Base-by-base conservation (phyloP, 2,797 vertebrate genomes). In the Chloroceryle amazona region DNA sequence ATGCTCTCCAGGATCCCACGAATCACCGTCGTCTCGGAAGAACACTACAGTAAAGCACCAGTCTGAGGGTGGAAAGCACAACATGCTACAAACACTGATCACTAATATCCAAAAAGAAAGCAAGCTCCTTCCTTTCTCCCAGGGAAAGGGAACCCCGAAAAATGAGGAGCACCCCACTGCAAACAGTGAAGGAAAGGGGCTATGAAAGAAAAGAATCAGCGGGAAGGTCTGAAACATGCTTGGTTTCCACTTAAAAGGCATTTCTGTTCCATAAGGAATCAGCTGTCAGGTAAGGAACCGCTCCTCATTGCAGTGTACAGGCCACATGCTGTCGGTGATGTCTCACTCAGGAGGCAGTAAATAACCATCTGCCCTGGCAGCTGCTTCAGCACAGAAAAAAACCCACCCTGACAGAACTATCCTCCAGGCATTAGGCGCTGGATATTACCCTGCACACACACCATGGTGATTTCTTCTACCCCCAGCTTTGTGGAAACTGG, bases 261-360 rank as follows among this genome's bases (percentile, higher is more conserved):
- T 76, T 76, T 81, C 47, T 76, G 23, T 86, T 61, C 55, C 66
- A 28, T 39, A 75, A 33, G 20, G 29, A 68, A 57, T 86, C n/a
- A 80, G 42, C 13, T 31, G 46, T n/a, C 65, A 39, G 39, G 52
- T 25, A 37, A 33, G 66, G 26, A 39, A 70, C 63, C 76, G 19
- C 19, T 58, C 33, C n/a, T 71, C 13, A 23, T 7, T 39, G 12
- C 3, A 44, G 20, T 11, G 17, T 51, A 54, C 54, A 72, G 71
- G 57, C 4, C 6, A 21, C 6, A 42, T 0, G 1, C 54, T 17
- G 4, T 21, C 66, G 49, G 42, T 6, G 23, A 55, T 37, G 19
- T 37, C 60, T 83, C 72, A 54, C 52, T 82, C 26, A 51, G n/a
- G 57, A 58, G 25, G 15, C 29, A 21, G 44, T 41, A 63, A 31